Base-by-base conservation (phyloP, 2,113 vertebrate species). In the Gallinago undulata region DNA sequence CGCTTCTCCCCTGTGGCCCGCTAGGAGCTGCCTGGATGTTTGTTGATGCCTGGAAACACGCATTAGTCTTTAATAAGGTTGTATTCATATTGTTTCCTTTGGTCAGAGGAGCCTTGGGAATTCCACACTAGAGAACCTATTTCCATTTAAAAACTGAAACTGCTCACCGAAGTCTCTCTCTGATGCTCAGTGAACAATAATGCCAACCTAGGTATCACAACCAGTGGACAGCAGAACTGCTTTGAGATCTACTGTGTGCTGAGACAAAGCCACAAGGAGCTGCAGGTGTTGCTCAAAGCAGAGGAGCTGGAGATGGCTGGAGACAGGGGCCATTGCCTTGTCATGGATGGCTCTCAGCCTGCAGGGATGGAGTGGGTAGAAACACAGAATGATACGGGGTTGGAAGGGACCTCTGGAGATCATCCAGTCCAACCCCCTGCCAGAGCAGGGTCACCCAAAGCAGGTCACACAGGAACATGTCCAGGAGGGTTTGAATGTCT, bases 191-290 rank as follows among this genome's bases (percentile, higher is more conserved):
- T 27, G 53, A 48, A 15, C 47, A 30, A 31, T 53, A 10, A 11
- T 35, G 74, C 45, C 45, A 45, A 13, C 27, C 11, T 7, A 4
- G 33, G 47, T 33, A 22, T 10, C 23, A 10, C 33, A 25, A 2
- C 3, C 47, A 41, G 37, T 1, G 0, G 19, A 4, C 0, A 3
- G 48, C 0, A 1, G 62, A 60, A 90, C 23, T 0, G 37, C 35
- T 74, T 28, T 13, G 55, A 41, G 78, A 18, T 35, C 74, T 62
- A 23, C 39, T 6, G 10, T 2, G 17, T 11, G 45, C 39, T 68
- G 35, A 48, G 57, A 37, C 53, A 72, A 66, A 72, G 62, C n/a
- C 53, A 3, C 25, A 3, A 1, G 6, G 31, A 84, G 33, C 55
- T 1, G 1, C 39, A 55, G 55, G 5, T 50, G 23, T 11, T 47